Evolutionary conservation across 2,888 invertebrate species (phyloP), one percentile per base, ranked within the genome.

Genomic region (Megalurothrips usitatus): DNA sequence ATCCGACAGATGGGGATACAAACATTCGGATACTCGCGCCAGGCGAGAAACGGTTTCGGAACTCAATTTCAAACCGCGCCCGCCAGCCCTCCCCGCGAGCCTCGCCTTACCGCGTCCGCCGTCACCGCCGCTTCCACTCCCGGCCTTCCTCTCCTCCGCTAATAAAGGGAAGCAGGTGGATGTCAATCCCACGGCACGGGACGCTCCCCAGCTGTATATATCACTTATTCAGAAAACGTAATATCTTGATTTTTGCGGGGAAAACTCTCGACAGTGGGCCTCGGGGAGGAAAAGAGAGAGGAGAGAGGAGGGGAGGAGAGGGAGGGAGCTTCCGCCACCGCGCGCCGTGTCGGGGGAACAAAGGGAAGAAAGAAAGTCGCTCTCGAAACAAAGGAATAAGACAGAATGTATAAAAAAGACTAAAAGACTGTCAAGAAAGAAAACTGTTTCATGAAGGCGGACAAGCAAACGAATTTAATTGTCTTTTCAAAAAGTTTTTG

Each of bases 381-480:
- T 75, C 26, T 75, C 68, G 68, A 75, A 75, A 75, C 68, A 75
- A 75, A 75, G 68, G 68, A 75, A 75, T 75, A 75, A 75, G 68
- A 68, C 68, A 23, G 23, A 68, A 68, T 68, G 68, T 19, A 23
- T 19, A n/a, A 68, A 68, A 68, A 68, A 23, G 68, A 75, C 26
- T 23, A 75, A 75, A 75, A 75, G 68, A 26, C 26, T 75, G 26
- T 26, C 68, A 12, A 23, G 68, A 75, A 75, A 75, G 68, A 75
- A 75, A 75, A 75, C 68, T 75, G 68, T 75, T 75, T 75, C 26
- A 75, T 75, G 68, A 75, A 12, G 68, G 68, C 68, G 23, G 68
- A 75, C 68, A 75, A 75, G 68, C 68, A 75, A 75, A 75, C 68
- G 68, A 75, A 26, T 75, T 75, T 75, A 75, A 75, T 75, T 75